These are phyloP conservation scores for Aporophyla lueneburgensis DNA, from an alignment of 2,888 invertebrate genomes.

Conservation along the genomic window DNA sequence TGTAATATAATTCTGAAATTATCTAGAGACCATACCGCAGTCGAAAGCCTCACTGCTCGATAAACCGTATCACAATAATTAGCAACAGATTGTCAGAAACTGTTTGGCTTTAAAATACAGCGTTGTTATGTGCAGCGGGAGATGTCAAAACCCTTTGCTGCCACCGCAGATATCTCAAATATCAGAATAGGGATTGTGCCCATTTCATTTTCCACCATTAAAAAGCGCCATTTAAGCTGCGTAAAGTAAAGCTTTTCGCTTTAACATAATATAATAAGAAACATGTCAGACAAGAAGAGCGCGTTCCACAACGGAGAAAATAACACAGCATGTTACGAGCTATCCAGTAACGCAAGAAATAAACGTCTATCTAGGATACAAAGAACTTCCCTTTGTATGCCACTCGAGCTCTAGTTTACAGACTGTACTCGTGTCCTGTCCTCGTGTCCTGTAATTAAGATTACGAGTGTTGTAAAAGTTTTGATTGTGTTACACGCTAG, in stretches of 20 bases:
- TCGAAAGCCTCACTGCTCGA: background rate
- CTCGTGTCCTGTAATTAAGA: constrained; percentile 46
- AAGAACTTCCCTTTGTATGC: constrained; percentile 44
- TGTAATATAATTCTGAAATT: constrained; percentile 31
- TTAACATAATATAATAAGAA: constrained; percentile 24
- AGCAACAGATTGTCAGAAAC: background rate
- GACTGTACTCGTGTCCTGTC: constrained; percentile 38
- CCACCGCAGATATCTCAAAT: background rate
- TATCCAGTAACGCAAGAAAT: constrained; percentile 22
- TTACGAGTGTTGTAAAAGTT: constrained; percentile 48
- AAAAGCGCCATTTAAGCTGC: constrained; percentile 1
- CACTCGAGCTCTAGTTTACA: constrained; percentile 36
- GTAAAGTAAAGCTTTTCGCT: constrained; percentile 6
- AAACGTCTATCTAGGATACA: constrained; percentile 43
- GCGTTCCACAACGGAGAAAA: constrained; percentile 15
- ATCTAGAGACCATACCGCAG: constrained; percentile 17
- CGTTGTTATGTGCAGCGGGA: background rate
- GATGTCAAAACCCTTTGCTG: background rate
- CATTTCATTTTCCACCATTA: background rate
- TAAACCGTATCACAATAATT: background rate
- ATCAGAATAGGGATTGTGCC: background rate
- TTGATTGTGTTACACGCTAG: constrained; percentile 48
- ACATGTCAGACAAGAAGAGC: constrained; percentile 16
- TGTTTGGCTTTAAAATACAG: background rate
- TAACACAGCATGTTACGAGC: constrained; percentile 36